Conservation (phyloP, 2,797 vertebrate species). For the Anguilla obscura region DNA sequence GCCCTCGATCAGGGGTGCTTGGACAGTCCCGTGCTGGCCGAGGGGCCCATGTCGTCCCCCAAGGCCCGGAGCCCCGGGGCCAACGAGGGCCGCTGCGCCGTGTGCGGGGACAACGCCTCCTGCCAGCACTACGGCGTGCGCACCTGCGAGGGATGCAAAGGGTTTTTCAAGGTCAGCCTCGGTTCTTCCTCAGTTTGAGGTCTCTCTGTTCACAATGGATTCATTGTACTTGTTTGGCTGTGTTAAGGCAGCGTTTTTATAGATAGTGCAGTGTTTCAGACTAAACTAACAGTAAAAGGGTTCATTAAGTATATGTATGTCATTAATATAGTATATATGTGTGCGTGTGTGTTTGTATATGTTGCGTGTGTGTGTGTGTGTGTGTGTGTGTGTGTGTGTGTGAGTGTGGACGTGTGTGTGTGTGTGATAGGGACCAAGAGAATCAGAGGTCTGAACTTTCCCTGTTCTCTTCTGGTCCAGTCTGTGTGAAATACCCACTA, state of each 20-base stretch:
- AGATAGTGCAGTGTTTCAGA: neutral
- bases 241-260: neutral
- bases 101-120: slow-evolving; percentile 94
- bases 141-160: slow-evolving; percentile 92
- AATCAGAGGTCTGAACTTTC: neutral
- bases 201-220: neutral
- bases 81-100: slow-evolving; percentile 87
- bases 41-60: slow-evolving; percentile 69
- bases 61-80: slow-evolving; percentile 74
- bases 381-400: neutral
- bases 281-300: neutral
- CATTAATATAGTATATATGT: neutral
- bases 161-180: slow-evolving; percentile 80
- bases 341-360: neutral
- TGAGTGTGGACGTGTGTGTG: neutral
- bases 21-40: slow-evolving; percentile 70
- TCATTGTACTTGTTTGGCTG: neutral
- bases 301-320: neutral
- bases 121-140: slow-evolving; percentile 97
- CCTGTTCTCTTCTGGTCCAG: neutral
- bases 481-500: neutral
- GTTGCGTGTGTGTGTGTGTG: neutral
- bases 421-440: neutral
- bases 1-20: slow-evolving; percentile 70
- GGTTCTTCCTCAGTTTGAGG: neutral